Conservation (phyloP, 2,113 vertebrate genomes). For the Leptosomus discolor region DNA sequence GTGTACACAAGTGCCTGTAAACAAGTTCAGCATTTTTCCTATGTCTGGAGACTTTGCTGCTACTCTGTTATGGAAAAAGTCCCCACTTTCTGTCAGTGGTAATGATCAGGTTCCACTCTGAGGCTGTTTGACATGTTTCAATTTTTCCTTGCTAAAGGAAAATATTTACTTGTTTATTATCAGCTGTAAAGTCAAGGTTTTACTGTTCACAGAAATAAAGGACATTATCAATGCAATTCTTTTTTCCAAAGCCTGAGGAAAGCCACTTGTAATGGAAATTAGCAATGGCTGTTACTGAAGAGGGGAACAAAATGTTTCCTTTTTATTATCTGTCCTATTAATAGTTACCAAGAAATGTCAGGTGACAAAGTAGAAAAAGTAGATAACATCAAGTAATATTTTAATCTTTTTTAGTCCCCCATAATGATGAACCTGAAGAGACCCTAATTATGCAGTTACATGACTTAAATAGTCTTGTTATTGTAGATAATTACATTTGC, state of each 20-base stretch:
- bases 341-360: constrained; percentile 38
- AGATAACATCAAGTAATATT: constrained; percentile 5
- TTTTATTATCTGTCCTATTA: constrained; percentile 52
- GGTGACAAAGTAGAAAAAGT: neutral
- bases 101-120: neutral
- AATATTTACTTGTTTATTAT: constrained; percentile 36
- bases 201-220: constrained; percentile 35
- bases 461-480: neutral
- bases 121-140: neutral
- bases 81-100: neutral
- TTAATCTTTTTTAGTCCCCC: neutral
- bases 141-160: neutral
- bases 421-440: constrained; percentile 16
- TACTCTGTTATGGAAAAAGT: neutral
- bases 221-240: constrained; percentile 14
- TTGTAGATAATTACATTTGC: constrained; percentile 30
- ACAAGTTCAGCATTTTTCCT: neutral
- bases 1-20: neutral
- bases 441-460: constrained; percentile 18
- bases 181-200: neutral
- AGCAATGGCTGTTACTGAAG: neutral
- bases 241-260: constrained; percentile 52
- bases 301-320: constrained; percentile 26
- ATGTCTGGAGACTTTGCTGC: neutral
- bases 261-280: constrained; percentile 56